These are phyloP conservation scores for Formicarius rufipectus DNA, from an alignment of 2,113 vertebrate genomes.

Conservation along the genomic window DNA sequence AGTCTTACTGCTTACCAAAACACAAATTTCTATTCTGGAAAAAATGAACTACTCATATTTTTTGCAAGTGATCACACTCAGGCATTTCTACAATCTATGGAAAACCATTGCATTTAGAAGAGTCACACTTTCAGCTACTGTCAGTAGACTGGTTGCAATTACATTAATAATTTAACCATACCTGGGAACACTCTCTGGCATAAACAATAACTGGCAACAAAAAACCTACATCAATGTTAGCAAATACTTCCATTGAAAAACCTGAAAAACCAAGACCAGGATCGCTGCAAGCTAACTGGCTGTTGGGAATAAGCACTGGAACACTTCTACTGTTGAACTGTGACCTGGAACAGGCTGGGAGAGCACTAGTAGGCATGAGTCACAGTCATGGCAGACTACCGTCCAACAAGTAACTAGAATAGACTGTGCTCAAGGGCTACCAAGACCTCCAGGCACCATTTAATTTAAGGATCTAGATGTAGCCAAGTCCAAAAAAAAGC, in stretches of 20 bases:
- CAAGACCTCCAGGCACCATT: background rate
- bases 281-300: background rate
- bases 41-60: background rate
- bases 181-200: background rate
- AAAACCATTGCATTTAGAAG: background rate
- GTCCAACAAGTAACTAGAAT: background rate
- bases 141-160: background rate
- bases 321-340: background rate
- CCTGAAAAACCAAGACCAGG: background rate
- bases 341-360: background rate
- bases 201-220: background rate
- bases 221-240: background rate
- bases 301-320: background rate
- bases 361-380: background rate
- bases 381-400: background rate
- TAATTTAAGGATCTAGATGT: background rate
- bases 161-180: background rate
- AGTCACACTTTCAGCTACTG: background rate
- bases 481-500: background rate
- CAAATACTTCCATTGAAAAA: background rate
- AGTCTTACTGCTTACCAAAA: background rate
- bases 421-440: background rate
- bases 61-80: background rate
- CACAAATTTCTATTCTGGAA: background rate
- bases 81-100: background rate